Percentiles rank a stretch among this genome's conserved stretches.
Conservation (phyloP, 2,113 vertebrate genomes). For the Pan troglodytes region DNA sequence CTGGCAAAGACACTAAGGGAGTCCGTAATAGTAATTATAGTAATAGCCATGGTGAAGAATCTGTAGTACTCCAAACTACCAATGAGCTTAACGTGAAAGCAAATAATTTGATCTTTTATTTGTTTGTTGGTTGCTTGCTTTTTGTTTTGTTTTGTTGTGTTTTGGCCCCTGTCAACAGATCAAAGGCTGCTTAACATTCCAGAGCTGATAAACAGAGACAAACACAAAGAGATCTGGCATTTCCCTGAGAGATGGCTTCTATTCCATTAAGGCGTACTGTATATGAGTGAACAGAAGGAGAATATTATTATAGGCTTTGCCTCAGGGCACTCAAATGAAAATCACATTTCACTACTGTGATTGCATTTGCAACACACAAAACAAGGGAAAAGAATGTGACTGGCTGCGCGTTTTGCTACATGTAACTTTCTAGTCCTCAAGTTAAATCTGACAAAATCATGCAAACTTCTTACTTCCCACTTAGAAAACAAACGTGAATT, state of each 20-base stretch:
- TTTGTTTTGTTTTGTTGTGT: background rate
- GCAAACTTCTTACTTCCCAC: conserved; percentile 20
- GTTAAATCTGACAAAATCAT: conserved; percentile 30
- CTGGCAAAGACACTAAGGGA: background rate
- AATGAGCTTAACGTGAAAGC: conserved; percentile 7
- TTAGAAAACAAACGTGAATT: background rate
- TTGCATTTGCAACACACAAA: conserved; percentile 9
- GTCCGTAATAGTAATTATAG: too few relatives aligned
- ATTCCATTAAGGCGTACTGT: background rate
- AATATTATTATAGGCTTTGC: background rate
- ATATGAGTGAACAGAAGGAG: conserved; percentile 41
- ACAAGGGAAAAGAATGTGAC: conserved; percentile 3
- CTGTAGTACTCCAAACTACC: background rate
- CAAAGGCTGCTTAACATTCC: conserved; percentile 41
- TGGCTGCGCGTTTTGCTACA: background rate
- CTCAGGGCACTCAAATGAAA: conserved; percentile 25
- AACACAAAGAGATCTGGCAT: background rate
- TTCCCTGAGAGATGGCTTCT: background rate
- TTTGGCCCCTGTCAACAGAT: background rate
- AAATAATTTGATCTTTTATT: background rate
- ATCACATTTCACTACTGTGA: conserved; percentile 41
- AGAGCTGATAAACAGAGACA: background rate
- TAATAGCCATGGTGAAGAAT: background rate
- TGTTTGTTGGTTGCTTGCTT: background rate
- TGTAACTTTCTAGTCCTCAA: background rate